phyloP scores from a whole-genome alignment of 2,797 vertebrate species.

The Eremophila alpestris region DNA sequence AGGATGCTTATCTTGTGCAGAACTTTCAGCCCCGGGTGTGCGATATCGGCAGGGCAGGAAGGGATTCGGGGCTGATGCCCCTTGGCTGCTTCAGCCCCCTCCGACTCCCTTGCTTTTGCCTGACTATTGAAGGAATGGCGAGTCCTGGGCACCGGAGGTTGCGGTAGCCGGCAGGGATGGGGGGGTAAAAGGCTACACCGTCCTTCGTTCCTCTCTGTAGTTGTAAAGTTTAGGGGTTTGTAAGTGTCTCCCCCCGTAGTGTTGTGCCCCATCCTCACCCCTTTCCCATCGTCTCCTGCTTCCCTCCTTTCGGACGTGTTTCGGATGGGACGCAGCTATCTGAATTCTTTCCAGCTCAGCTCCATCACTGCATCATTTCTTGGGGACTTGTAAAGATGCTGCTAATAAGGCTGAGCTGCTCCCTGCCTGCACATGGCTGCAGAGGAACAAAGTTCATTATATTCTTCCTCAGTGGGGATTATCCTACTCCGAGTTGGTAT shows the following conservation, averaged over 20 bases:
- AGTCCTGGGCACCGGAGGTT: constrained; percentile 3
- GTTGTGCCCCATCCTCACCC: background rate
- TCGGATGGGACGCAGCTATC: constrained; percentile 70
- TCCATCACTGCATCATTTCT: constrained; percentile 85
- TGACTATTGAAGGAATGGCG: background rate
- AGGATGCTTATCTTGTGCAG: background rate
- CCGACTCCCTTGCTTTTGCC: background rate
- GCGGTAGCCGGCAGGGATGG: constrained; percentile 29
- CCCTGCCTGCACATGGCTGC: constrained; percentile 55
- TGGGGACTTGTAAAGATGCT: constrained; percentile 78
- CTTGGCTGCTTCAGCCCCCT: background rate
- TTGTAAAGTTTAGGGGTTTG: constrained; percentile 59
- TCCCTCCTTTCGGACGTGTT: background rate
- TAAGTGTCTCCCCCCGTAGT: background rate
- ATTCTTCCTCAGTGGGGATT: background rate
- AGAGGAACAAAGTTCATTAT: constrained; percentile 81
- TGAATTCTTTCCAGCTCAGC: constrained; percentile 78
- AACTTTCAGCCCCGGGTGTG: background rate
- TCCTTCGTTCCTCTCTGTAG: background rate
- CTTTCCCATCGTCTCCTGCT: background rate
- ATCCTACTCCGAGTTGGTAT: background rate
- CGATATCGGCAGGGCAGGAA: background rate
- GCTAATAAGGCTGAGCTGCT: constrained; percentile 80
- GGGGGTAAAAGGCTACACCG: background rate
- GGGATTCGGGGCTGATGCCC: constrained; percentile 1